Conservation (phyloP, 2,113 vertebrate species). For the Caretta caretta region DNA sequence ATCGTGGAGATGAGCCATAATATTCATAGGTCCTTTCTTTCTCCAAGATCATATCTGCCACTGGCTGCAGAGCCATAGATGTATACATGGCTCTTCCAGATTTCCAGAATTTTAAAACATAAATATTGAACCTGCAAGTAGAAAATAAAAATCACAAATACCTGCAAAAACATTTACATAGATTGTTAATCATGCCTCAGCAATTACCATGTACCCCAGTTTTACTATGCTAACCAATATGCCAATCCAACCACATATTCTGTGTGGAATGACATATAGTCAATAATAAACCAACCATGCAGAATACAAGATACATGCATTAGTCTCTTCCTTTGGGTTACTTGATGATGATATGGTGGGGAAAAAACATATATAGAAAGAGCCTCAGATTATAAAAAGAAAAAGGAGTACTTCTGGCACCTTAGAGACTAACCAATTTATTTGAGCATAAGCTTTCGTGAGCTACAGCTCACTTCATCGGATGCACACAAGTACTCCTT, state of each 20-base stretch:
- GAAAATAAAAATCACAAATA: not conserved
- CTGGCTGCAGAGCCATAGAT: not conserved
- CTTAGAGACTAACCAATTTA: too few species aligned
- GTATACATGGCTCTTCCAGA: not conserved
- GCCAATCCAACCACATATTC: not conserved
- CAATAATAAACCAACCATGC: slow-evolving; percentile 4
- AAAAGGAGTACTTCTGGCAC: too few species aligned
- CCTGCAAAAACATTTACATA: not conserved
- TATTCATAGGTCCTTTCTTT: not conserved
- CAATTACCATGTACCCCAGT: not conserved
- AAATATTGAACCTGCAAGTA: not conserved
- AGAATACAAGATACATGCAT: not conserved
- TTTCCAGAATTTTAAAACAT: not conserved
- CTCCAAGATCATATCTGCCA: slow-evolving; percentile 21
- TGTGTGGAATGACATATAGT: not conserved
- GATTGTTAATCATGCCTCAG: not conserved
- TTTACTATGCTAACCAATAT: slow-evolving; percentile 6
- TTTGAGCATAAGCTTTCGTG: too few species aligned
- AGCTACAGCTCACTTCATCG: too few species aligned
- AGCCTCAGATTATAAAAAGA: not conserved
- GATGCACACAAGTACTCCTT: too few species aligned
- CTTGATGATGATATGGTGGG: slow-evolving; percentile 1
- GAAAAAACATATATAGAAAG: slow-evolving; percentile 16
- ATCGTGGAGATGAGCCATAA: not conserved
- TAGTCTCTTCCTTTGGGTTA: not conserved